Evolutionary conservation across 2,888 invertebrate genomes (phyloP).

Genomic region (Catocala fraxini): DNA sequence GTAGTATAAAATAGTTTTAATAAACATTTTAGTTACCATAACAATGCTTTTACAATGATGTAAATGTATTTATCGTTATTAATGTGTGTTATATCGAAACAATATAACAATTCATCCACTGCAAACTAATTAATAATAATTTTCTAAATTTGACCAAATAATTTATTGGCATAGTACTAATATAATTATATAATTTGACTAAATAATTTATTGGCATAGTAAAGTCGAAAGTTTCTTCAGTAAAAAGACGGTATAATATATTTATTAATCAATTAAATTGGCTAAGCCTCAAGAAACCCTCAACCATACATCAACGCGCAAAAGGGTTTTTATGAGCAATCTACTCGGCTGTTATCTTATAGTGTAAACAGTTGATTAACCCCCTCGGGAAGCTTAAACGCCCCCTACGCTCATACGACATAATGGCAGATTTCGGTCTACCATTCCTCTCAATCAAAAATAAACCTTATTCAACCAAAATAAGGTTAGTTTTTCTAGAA

Average conservation of each 20-base stretch:
- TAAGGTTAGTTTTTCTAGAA: slow-evolving; percentile 26
- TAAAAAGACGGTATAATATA: slow-evolving; percentile 13
- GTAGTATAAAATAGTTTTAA: too few relatives aligned
- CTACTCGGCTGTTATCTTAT: slow-evolving; percentile 47
- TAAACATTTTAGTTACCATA: too few relatives aligned
- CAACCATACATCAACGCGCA: slow-evolving; percentile 31
- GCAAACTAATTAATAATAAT: too few relatives aligned
- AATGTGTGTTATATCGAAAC: too few relatives aligned
- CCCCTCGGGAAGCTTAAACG: slow-evolving; percentile 49
- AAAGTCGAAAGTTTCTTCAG: not conserved
- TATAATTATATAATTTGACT: too few relatives aligned
- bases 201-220: too few relatives aligned
- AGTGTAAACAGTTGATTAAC: slow-evolving; percentile 58
- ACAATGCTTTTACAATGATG: too few relatives aligned
- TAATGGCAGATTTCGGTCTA: slow-evolving; percentile 40
- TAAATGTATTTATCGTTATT: too few relatives aligned
- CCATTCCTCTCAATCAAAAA: slow-evolving; percentile 9
- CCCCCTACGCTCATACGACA: slow-evolving; percentile 51
- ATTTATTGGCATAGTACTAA: too few relatives aligned
- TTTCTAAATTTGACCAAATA: too few relatives aligned
- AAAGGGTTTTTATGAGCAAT: slow-evolving; percentile 54
- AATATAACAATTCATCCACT: too few relatives aligned
- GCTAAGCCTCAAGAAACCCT: slow-evolving; percentile 17
- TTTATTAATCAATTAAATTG: slow-evolving; percentile 32
- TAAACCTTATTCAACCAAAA: slow-evolving; percentile 12